Evolutionary conservation across 2,113 vertebrate species (phyloP), one percentile per base, ranked within the genome.

Genomic region (Elaphurus davidianus): DNA sequence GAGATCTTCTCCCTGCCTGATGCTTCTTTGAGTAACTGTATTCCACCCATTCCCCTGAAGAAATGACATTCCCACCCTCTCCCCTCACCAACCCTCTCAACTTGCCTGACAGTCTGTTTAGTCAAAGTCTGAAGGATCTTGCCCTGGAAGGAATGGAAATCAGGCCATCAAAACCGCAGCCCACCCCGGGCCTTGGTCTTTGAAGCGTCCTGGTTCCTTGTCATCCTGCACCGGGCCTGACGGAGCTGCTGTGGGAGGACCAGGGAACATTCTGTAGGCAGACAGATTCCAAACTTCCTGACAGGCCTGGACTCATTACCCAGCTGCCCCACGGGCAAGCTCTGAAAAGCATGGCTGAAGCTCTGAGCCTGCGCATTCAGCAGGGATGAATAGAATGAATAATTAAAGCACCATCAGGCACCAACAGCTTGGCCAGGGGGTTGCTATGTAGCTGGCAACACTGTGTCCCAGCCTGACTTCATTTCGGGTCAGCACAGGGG

Each of bases 291-390:
- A 94, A 91, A 96, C 91, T 96, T 97, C 96, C 95, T 74, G 87
- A 97, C 97, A 96, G 93, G 87, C 93, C 94, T 96, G 96, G 96
- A 97, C 98, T 97, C 96, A 92, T 96, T 86, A 97, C 79, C 57
- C 89, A 45, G 91, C 89, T 92, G 85, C 93, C 67, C 57, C 45
- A 52, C 25, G 89, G 55, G 86, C 16, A 19, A 95, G 81, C 85
- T 97, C 97, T 88, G 87, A 47, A 93, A 91, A 89, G 45, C 76
- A 79, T n/a, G 96, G 94, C 60, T 94, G 86, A 90, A 96, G 96
- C 71, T 78, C 93, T 10, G 30, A 95, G 94, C 76, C 71, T 82
- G 92, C 21, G 4, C 43, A 40, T 88, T 96, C 89, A 47, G 89
- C 1, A 0, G 62, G 85, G 71, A 91, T 97, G 89, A 97, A 95